A percentile compares a stretch with the other conserved stretches of the same genome.
Evolutionary conservation across 2,797 vertebrate genomes (phyloP).

Genomic region (Heterohyrax brucei): DNA sequence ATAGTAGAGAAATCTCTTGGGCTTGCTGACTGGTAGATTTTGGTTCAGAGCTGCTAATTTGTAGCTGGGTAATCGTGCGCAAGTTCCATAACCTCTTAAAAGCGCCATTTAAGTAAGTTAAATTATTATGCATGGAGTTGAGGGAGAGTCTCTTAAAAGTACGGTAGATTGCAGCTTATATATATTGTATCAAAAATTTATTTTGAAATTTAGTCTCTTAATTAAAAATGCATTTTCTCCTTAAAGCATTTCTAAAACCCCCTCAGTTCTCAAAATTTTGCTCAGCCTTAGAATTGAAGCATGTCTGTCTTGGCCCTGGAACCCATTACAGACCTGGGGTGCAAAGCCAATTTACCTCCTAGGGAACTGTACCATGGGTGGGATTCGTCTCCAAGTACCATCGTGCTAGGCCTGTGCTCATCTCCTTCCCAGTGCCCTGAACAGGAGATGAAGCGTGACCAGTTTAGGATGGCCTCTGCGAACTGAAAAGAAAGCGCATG

Average conservation of each 20-base stretch:
- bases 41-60: background rate
- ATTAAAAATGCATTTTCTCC: background rate
- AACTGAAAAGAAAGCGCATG: background rate
- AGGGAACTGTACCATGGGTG: background rate
- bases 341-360: background rate
- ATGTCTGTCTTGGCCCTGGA: background rate
- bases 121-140: background rate
- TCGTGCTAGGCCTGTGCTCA: rapidly evolving
- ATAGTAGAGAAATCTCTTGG: background rate
- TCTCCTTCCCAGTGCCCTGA: background rate
- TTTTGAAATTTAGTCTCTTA: background rate
- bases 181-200: background rate
- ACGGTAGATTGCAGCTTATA: background rate
- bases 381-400: no score
- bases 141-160: background rate
- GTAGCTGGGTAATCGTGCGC: background rate
- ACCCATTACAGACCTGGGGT: rapidly evolving
- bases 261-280: background rate
- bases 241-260: background rate
- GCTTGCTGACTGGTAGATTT: background rate
- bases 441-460: background rate
- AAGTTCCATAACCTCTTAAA: background rate
- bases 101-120: background rate
- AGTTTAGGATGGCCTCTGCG: no score
- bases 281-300: background rate